A percentile compares a stretch with the other conserved stretches of the same genome.
These are phyloP conservation scores for Epsilonema sp. DNA, from an alignment of 2,888 invertebrate species.

Conservation along the genomic window DNA sequence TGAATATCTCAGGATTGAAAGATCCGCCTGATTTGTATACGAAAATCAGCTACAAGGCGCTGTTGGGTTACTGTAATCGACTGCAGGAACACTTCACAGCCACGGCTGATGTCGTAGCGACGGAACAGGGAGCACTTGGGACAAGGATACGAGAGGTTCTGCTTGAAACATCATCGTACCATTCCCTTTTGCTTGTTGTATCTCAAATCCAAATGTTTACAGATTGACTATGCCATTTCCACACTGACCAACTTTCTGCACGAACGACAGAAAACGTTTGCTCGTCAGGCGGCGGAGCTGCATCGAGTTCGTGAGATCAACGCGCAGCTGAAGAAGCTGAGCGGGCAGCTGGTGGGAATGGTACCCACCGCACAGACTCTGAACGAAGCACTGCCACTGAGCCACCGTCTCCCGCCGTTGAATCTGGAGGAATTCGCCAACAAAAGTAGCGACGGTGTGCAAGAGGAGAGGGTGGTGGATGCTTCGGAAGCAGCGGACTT, in stretches of 20 bases:
- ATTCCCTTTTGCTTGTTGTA: too few relatives aligned
- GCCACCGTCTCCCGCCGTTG: neutral
- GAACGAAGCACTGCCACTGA: slow-evolving; percentile 1
- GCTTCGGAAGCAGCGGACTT: slow-evolving; percentile 1
- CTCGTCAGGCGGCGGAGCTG: neutral
- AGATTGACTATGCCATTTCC: slow-evolving; percentile 6
- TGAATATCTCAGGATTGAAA: slow-evolving; percentile 6
- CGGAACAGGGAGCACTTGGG: slow-evolving; percentile 1
- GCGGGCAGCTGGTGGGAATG: neutral
- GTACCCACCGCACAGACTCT: neutral
- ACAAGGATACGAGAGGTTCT: slow-evolving; percentile 5
- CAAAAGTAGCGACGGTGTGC: neutral
- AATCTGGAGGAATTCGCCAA: neutral
- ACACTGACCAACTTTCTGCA: neutral
- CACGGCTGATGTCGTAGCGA: neutral
- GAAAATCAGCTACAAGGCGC: slow-evolving; percentile 4
- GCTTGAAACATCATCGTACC: too few relatives aligned
- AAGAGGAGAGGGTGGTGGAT: neutral
- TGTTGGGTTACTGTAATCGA: neutral
- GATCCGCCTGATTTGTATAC: slow-evolving; percentile 7
- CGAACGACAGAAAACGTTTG: slow-evolving; percentile 4
- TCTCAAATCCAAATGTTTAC: too few relatives aligned
- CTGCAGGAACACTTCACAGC: slow-evolving; percentile 3
- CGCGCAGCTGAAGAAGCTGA: slow-evolving; percentile 1
- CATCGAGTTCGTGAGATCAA: neutral